Evolutionary conservation across 2,888 invertebrate genomes (phyloP).

Genomic region (Vandiemenella viatica): DNA sequence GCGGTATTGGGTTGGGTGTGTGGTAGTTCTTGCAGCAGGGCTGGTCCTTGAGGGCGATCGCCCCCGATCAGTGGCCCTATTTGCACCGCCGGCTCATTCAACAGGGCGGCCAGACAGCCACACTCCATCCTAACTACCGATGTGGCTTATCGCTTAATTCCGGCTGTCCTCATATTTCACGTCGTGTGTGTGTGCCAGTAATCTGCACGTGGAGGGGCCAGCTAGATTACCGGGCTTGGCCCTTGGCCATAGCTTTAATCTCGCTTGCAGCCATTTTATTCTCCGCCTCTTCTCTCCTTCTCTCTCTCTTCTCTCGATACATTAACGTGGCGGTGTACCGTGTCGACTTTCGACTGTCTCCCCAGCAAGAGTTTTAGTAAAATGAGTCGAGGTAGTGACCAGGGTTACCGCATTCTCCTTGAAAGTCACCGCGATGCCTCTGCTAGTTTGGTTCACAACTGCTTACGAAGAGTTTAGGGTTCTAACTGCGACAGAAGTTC

Average conservation of each 20-base stretch:
- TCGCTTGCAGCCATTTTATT: constrained; percentile 6
- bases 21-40: background rate
- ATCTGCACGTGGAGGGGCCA: background rate
- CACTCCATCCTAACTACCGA: background rate
- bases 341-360: too few relatives aligned
- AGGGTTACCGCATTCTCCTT: too few relatives aligned
- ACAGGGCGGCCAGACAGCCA: constrained; percentile 8
- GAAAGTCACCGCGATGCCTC: too few relatives aligned
- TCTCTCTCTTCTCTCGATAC: background rate
- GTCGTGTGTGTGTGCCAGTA: constrained; percentile 10
- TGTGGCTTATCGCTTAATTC: constrained; percentile 15
- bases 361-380: too few relatives aligned
- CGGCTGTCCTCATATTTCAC: constrained; percentile 15
- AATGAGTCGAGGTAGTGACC: too few relatives aligned
- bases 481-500: too few relatives aligned
- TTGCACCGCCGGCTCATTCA: constrained; percentile 13
- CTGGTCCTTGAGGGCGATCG: background rate
- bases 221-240: constrained; percentile 12
- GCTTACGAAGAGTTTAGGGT: too few relatives aligned
- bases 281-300: background rate
- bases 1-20: too few relatives aligned
- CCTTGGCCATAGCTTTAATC: constrained; percentile 10
- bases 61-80: too few relatives aligned
- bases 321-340: background rate
- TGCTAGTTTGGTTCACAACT: too few relatives aligned